Base-by-base conservation (phyloP, 2,113 vertebrate genomes). In the Paraplagusia blochii region DNA sequence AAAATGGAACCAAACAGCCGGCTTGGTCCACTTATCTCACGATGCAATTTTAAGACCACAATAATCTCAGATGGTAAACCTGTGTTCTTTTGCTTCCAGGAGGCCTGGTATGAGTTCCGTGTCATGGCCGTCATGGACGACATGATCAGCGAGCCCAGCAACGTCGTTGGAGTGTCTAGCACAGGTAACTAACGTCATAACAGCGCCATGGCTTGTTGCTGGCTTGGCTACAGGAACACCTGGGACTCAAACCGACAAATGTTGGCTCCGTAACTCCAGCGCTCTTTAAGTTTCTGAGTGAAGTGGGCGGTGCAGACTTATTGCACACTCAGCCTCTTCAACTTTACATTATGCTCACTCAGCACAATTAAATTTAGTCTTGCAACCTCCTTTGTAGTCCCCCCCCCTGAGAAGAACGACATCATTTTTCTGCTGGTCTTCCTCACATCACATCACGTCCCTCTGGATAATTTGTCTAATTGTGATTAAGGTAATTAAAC, bases 71-170 rank as follows among this genome's bases (percentile, higher is more conserved):
- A n/a, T n/a, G 2, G 22, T 29, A 6, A 29, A 6, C 22, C 8
- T 57, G 10, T 68, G 12, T 60, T 66, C 12, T 43, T 4, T 33
- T 46, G 17, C 19, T 58, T 14, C 1, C 50, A 98, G 97, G 97
- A 99, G 77, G 95, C 95, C 0, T 99, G 97, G 97, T 98, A 98
- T 0, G 97, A 99, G 85, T 99, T 99, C 80, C 93, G 94, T 11
- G 91, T 98, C 79, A 91, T 95, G 89, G 97, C 95, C 1, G 92
- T 97, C 85, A 99, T 99, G 97, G 95, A 97, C 74, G 94, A 96
- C 82, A 90, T 93, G 75, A 92, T 97, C 89, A 99, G 97, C 0
- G 96, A 98, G 71, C 93, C 95, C 60, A 99, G 97, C 88, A 99
- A 99, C 61, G 74, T 94, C 18, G 97, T 96, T 19, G 97, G 96